Evolutionary conservation across 53 echinoderm and acorn worm genomes (phyloP).

Genomic region (Arbacia lixula): DNA sequence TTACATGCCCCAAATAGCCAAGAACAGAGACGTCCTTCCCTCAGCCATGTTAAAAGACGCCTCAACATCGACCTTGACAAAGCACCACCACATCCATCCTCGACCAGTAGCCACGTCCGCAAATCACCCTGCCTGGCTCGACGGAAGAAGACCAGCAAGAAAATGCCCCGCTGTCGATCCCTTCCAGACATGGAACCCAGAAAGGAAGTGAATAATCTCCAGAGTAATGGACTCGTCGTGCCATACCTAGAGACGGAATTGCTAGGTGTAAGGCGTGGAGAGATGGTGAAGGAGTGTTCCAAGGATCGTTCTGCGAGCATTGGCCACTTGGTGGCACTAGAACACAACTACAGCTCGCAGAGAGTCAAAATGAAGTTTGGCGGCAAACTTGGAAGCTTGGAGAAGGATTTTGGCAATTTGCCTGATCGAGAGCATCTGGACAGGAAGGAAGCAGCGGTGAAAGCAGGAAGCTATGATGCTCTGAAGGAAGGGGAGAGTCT

Average conservation of each 20-base stretch:
- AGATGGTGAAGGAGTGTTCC: no score
- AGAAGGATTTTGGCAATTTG: neutral
- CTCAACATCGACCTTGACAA: constrained; percentile 47
- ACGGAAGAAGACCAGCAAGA: neutral
- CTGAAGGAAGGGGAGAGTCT: neutral
- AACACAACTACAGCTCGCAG: constrained; percentile 21
- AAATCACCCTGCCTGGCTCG: neutral
- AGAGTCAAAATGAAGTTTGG: constrained; percentile 45
- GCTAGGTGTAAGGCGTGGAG: no score
- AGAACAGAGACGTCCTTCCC: constrained; percentile 8
- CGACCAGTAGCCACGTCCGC: no score
- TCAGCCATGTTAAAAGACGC: constrained; percentile 43
- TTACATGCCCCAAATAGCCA: neutral
- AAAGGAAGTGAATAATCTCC: neutral
- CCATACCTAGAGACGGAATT: constrained; percentile 11
- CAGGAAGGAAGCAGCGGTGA: no score
- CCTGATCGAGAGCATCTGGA: neutral
- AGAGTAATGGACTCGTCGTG: neutral
- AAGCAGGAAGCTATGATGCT: no score
- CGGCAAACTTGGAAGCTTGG: constrained; percentile 48
- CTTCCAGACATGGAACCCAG: constrained; percentile 13
- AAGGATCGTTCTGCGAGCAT: neutral
- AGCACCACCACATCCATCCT: constrained; percentile 16
- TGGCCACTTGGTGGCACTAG: neutral
- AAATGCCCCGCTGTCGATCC: constrained; percentile 26